phyloP scores from a whole-genome alignment of 1,140 invertebrate genomes.

The Trigoniulus corallinus region DNA sequence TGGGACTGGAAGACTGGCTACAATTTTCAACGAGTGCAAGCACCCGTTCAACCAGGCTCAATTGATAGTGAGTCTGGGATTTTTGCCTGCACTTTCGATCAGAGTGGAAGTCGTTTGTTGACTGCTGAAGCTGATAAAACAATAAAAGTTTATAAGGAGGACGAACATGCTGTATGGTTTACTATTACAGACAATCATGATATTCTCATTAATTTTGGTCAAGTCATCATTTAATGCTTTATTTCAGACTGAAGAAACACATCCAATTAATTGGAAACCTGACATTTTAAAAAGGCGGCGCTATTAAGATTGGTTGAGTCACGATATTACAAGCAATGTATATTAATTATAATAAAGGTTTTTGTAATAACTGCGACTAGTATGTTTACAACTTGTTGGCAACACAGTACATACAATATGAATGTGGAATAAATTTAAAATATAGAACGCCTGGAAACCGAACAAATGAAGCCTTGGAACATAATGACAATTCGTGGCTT shows the following conservation, averaged over 20 bases:
- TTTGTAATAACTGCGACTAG: no score
- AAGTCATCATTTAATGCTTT: no score
- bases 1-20: conserved; percentile 99
- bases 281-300: conserved; percentile 78
- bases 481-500: no score
- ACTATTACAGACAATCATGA: background rate
- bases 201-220: background rate
- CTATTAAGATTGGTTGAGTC: no score
- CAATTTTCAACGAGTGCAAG: conserved; percentile 88
- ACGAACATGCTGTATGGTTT: conserved; percentile 61
- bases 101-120: conserved; percentile 79
- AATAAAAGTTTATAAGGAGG: conserved; percentile 98
- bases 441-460: no score
- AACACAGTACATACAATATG: no score
- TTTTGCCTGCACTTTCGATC: conserved; percentile 88
- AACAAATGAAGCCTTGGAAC: no score
- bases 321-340: no score
- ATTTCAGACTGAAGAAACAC: conserved; percentile 74
- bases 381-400: no score
- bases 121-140: conserved; percentile 98
- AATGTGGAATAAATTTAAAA: no score
- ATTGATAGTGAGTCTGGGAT: conserved; percentile 98
- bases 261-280: conserved; percentile 94
- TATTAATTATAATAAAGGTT: no score
- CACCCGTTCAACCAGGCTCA: conserved; percentile 92